Base-by-base conservation (phyloP, 2,888 invertebrate species). In the Corbicula japonica region DNA sequence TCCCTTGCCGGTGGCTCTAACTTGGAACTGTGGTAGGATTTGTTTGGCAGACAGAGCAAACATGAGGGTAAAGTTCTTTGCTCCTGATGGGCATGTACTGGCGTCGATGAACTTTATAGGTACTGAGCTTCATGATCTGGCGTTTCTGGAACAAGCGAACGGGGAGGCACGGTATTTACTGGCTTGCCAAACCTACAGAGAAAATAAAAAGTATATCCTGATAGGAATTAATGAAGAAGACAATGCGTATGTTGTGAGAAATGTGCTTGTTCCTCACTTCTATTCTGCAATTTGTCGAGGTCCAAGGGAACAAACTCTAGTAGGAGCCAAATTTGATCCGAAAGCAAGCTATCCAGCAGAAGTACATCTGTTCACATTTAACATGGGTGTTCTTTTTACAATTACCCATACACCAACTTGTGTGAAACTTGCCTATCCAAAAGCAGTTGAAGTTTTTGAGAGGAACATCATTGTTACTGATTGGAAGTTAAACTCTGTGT, bases 21-120 rank as follows among this genome's bases (percentile, higher is more conserved):
- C 68, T n/a, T 83, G 83, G 83, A 65, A 83, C 15, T 21, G 38
- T 15, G 52, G 61, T 8, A 66, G 62, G 35, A 71, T 83, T 38
- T 76, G 76, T 63, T 46, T 83, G 5, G 76, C 76, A 41, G 83
- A 83, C 35, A 56, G 71, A 18, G 56, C 66, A 1, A 83, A 83
- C 38, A 74, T 61, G 60, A 79, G 74, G 46, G 26, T 83, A 10
- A 83, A 83, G 38, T 74, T 77, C 32, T 83, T 74, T 48, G 23
- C 15, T 38, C 41, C 58, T 6, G 54, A 69, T 26, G 83, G 80
- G 6, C 30, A 52, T 12, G n/a, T 73, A 18, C 18, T 76, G 0
- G 54, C 74, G 10, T 76, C 74, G 41, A 74, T 80, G 60, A n/a
- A 38, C 12, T 71, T 79, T 35, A 28, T 41, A 12, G 79, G 69